Percentiles rank a stretch among this genome's conserved stretches.
These are phyloP conservation scores for Elephantulus edwardii DNA, from an alignment of 2,113 vertebrate genomes.

Conservation along the genomic window DNA sequence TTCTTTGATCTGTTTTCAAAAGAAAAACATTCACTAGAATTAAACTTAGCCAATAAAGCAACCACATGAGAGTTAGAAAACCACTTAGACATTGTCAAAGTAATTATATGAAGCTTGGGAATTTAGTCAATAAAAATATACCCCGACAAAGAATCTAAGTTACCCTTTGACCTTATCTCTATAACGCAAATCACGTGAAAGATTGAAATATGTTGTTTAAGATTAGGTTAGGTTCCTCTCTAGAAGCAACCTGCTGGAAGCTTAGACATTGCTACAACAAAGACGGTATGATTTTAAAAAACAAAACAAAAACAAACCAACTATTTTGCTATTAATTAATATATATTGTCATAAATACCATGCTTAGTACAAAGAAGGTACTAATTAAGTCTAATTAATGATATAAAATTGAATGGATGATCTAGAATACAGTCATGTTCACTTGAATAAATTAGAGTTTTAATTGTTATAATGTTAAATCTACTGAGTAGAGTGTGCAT, in stretches of 20 bases:
- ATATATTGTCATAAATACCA: background rate
- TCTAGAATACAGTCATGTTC: background rate
- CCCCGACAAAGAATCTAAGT: conserved; percentile 9
- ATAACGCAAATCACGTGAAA: background rate
- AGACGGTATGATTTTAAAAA: background rate
- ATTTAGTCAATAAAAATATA: conserved; percentile 39
- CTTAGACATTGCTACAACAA: background rate
- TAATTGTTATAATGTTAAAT: background rate
- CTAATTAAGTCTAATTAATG: background rate
- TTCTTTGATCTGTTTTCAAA: conserved; percentile 80
- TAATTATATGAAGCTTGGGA: conserved; percentile 24
- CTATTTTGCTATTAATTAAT: background rate
- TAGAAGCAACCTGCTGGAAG: background rate
- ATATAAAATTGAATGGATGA: background rate
- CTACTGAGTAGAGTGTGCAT: background rate
- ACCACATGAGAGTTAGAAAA: conserved; percentile 48
- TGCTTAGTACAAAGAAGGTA: conserved; percentile 23
- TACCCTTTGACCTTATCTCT: conserved; percentile 23
- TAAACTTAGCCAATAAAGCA: conserved; percentile 48
- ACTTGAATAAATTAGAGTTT: background rate
- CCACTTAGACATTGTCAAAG: background rate
- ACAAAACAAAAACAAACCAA: too few relatives aligned
- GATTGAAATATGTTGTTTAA: background rate
- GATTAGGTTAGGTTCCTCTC: background rate
- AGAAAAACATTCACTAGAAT: conserved; percentile 46